A percentile compares a stretch with the other conserved stretches of the same genome.
Conservation (phyloP, 2,888 invertebrate species). For the Chrysodeixis includens region DNA sequence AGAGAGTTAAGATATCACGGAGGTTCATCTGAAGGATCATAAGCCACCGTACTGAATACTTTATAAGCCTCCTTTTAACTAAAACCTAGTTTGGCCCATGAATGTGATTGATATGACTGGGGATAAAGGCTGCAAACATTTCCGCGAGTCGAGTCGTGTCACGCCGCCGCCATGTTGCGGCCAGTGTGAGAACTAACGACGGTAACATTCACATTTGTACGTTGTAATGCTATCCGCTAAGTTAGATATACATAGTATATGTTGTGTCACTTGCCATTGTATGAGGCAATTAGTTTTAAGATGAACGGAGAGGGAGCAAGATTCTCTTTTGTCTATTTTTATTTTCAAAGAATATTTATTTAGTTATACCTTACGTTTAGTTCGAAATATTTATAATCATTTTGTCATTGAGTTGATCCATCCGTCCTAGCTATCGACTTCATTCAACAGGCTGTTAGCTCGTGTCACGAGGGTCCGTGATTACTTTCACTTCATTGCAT, state of each 20-base stretch:
- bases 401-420: neutral
- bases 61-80: slow-evolving; percentile 2
- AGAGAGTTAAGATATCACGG: neutral
- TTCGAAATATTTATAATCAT: slow-evolving; percentile 4
- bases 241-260: slow-evolving; percentile 36
- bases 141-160: slow-evolving; percentile 14
- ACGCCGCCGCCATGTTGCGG: slow-evolving; percentile 20
- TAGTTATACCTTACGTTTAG: slow-evolving; percentile 12
- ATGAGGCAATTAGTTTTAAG: slow-evolving; percentile 35
- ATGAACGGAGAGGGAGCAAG: slow-evolving; percentile 34
- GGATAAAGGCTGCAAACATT: slow-evolving; percentile 32
- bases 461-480: slow-evolving; percentile 17
- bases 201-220: slow-evolving; percentile 23
- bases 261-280: slow-evolving; percentile 41
- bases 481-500: slow-evolving; percentile 32
- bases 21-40: neutral
- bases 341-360: slow-evolving; percentile 7
- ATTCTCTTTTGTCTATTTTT: slow-evolving; percentile 39
- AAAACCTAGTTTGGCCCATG: slow-evolving; percentile 21
- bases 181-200: slow-evolving; percentile 18
- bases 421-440: slow-evolving; percentile 46
- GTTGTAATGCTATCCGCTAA: slow-evolving; percentile 38
- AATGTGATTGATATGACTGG: slow-evolving; percentile 36
- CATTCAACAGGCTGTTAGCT: slow-evolving; percentile 11
- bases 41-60: slow-evolving; percentile 1